Evolutionary conservation across 2,113 vertebrate species (phyloP).

Genomic region (Gnathonemus echidnorhynchus): DNA sequence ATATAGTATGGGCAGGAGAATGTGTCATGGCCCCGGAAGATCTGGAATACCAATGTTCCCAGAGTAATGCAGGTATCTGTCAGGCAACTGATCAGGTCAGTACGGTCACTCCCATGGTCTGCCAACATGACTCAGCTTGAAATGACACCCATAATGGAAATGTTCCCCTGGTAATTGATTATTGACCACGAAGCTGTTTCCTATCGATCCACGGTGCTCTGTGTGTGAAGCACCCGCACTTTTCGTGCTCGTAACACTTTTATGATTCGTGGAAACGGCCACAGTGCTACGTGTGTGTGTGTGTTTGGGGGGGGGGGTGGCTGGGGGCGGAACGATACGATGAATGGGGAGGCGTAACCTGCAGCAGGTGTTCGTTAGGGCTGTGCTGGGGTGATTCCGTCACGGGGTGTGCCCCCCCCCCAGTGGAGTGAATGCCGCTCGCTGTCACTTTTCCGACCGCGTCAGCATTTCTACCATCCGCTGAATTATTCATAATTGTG

Average conservation of each 20-base stretch:
- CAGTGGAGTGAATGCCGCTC: background rate
- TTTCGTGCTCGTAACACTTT: background rate
- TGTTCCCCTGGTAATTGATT: conserved; percentile 9
- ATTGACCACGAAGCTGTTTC: background rate
- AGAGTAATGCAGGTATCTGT: background rate
- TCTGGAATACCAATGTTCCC: background rate
- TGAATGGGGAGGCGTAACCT: background rate
- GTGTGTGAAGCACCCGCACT: background rate
- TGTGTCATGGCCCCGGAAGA: background rate
- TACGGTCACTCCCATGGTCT: background rate
- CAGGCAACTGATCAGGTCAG: background rate
- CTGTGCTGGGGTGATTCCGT: background rate
- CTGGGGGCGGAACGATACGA: background rate
- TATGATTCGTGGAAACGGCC: background rate
- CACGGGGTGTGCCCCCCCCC: background rate
- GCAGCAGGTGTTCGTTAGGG: background rate
- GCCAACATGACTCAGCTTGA: background rate
- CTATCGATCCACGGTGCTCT: background rate
- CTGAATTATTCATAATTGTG: conserved; percentile 48
- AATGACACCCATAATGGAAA: background rate
- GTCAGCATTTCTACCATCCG: conserved; percentile 44
- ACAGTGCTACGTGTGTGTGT: background rate
- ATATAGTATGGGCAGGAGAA: background rate
- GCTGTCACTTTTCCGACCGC: conserved; percentile 32
- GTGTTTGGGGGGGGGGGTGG: background rate